Conservation (phyloP, 2,113 vertebrate species). For the Callocephalon fimbriatum region DNA sequence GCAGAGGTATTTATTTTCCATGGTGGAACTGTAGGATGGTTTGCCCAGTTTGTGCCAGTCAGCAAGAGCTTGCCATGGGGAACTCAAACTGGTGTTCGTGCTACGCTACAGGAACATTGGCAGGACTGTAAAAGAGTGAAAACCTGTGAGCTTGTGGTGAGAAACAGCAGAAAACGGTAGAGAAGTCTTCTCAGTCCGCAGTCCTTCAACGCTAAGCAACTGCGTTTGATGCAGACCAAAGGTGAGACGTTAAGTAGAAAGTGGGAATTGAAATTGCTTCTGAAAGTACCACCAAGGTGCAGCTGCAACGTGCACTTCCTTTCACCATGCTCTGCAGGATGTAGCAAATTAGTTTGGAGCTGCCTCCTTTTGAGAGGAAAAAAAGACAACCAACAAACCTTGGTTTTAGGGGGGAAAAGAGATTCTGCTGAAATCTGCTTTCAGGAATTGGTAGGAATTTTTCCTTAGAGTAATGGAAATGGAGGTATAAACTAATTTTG, state of each 20-base stretch:
- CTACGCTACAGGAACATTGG: background rate
- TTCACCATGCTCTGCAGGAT: constrained; percentile 44
- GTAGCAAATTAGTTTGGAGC: constrained; percentile 66
- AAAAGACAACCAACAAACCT: background rate
- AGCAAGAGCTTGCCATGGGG: background rate
- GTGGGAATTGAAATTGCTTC: constrained; percentile 80
- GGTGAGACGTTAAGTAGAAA: constrained; percentile 76
- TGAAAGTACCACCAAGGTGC: constrained; percentile 68
- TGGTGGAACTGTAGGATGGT: background rate
- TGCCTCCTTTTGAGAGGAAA: constrained; percentile 14
- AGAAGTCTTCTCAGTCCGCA: background rate
- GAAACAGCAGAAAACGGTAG: background rate
- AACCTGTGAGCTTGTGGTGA: constrained; percentile 30
- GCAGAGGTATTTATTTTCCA: background rate
- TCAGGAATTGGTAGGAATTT: background rate
- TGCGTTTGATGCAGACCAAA: constrained; percentile 50
- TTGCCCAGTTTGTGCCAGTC: background rate
- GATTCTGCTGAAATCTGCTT: background rate
- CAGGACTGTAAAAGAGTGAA: background rate
- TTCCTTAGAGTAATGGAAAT: background rate
- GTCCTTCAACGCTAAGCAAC: constrained; percentile 30
- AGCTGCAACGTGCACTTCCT: constrained; percentile 74
- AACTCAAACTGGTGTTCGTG: accelerated
- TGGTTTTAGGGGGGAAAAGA: background rate
- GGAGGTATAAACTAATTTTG: background rate